phyloP scores from a whole-genome alignment of 2,113 vertebrate genomes.

The Tauraco erythrolophus region DNA sequence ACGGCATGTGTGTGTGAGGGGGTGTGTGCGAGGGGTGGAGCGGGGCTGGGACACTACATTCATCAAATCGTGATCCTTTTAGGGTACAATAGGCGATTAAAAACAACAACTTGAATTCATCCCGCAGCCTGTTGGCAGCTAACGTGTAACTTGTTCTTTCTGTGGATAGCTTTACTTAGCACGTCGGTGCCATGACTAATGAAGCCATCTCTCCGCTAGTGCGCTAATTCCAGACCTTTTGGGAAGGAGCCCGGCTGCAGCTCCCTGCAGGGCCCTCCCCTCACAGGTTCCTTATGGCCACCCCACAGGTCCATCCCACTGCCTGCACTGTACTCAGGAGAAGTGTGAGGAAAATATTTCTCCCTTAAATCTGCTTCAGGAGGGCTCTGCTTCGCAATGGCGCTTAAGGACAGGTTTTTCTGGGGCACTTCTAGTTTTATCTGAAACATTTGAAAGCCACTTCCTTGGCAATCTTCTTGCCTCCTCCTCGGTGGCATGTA shows the following conservation, averaged over 20 bases:
- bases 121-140: conserved; percentile 13
- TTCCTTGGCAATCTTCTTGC: neutral
- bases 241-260: conserved; percentile 31
- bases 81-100: neutral
- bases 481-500: neutral
- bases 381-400: neutral
- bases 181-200: conserved; percentile 26
- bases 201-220: neutral
- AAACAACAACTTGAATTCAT: conserved; percentile 7
- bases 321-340: neutral
- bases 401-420: conserved; percentile 39
- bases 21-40: accelerated
- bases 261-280: neutral
- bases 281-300: conserved; percentile 31
- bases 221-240: conserved; percentile 28
- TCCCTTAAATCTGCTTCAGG: neutral
- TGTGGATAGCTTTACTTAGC: conserved; percentile 15
- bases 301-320: conserved; percentile 52
- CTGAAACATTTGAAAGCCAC: neutral
- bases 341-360: conserved; percentile 47
- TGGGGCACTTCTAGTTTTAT: neutral
- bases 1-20: neutral
- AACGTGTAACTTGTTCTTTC: neutral
- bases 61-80: neutral
- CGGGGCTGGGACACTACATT: neutral